Evolutionary conservation across 2,888 invertebrate genomes (phyloP), one percentile per base, ranked within the genome.

Genomic region (Sipha maydis): DNA sequence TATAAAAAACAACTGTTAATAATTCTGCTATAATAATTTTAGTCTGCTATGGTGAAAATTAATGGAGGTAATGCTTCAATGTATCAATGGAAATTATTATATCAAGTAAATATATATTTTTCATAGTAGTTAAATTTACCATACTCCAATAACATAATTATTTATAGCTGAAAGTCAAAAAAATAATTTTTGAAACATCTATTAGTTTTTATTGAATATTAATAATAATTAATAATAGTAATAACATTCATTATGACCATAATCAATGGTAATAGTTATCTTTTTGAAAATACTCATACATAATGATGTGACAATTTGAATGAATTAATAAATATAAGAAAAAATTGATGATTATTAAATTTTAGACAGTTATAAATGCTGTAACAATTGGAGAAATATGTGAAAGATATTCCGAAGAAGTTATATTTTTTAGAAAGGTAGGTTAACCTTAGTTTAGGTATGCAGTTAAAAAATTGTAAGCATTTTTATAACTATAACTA

Each of bases 61-160:
- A 93, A 94, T 90, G 93, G 94, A 48, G 92, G 94, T 0, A 94
- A 94, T 90, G 95, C 94, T 0, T 93, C 94, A 83, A 92, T 94
- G 5, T 93, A 92, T 80, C 95, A 95, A 90, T 96, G 96, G 96
- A 94, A 95, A 91, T 93, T 93, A 4, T 92, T 96, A 1, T 95
- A 95, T 91, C 94, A 95, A 92, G 95, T 95, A 92, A 92, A 92
- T 92, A 89, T 31, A 56, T 78, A 31, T 28, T 9, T 5, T 69
- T 28, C 25, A 69, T 69, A 69, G 0, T 61, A 14, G 48, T 48
- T 48, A 48, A 48, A 48, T 48, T 48, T 14, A 48, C 14, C 8
- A 14, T 1, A 14, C 11, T 14, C 14, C 48, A 48, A 48, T 48
- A 11, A 14, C 48, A 48, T 48, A 1, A 48, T 48, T 48, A 48